Conservation (phyloP, 2,888 invertebrate species). For the Dolomedes plantarius region DNA sequence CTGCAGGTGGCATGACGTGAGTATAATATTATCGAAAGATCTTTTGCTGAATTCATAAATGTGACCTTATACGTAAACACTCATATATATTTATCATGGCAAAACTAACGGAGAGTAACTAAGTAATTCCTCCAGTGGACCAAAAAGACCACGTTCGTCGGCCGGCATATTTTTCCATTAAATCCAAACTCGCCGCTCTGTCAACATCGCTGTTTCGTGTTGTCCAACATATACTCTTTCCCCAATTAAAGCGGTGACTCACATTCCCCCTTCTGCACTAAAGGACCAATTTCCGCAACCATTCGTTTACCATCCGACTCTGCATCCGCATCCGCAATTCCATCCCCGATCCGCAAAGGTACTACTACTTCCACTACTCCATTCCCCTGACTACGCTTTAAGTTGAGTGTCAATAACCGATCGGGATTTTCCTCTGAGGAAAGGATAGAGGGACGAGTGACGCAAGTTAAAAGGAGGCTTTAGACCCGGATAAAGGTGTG, state of each 20-base stretch:
- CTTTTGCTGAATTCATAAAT: too few species aligned
- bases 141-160: neutral
- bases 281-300: conserved; percentile 67
- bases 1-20: too few species aligned
- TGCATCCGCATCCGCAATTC: conserved; percentile 31
- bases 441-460: too few species aligned
- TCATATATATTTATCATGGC: neutral
- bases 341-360: neutral
- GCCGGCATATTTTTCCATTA: neutral
- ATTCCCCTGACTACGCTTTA: conserved; percentile 44
- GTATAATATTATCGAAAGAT: too few species aligned
- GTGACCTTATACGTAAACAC: too few species aligned
- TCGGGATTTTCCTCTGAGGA: neutral
- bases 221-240: conserved; percentile 17
- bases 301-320: conserved; percentile 58
- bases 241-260: conserved; percentile 14
- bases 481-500: too few species aligned
- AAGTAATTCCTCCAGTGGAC: too few species aligned
- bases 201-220: neutral
- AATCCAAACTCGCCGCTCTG: neutral
- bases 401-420: conserved; percentile 64
- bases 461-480: too few species aligned
- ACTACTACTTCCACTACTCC: conserved; percentile 11
- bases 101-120: too few species aligned
- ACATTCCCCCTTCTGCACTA: conserved; percentile 26